Conservation (phyloP, 2,113 vertebrate genomes). For the Gallinago media region DNA sequence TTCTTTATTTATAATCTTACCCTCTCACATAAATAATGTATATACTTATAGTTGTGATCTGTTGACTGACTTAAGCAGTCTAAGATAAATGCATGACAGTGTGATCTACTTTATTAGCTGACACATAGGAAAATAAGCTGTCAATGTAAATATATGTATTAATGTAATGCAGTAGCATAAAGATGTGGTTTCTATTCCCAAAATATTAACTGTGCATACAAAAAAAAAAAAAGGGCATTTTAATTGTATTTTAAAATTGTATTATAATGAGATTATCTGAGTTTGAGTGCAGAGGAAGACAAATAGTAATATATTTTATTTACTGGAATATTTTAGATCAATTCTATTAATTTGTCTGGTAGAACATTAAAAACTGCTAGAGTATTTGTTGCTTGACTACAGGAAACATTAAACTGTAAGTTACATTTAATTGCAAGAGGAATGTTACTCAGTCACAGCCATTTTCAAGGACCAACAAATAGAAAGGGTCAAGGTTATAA, state of each 20-base stretch:
- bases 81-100: not conserved
- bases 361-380: not conserved
- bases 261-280: not conserved
- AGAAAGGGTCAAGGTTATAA: slow-evolving; percentile 31
- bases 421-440: slow-evolving; percentile 19
- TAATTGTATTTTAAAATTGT: slow-evolving; percentile 6
- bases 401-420: not conserved
- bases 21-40: not conserved
- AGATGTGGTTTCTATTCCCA: not conserved
- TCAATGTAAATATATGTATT: not conserved
- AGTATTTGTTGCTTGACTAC: not conserved
- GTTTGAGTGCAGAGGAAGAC: slow-evolving; percentile 10
- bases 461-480: slow-evolving; percentile 25
- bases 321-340: slow-evolving; percentile 25
- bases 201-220: not conserved
- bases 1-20: slow-evolving; percentile 2
- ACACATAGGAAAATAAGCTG: not conserved
- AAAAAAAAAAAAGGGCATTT: not conserved
- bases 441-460: not conserved
- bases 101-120: not conserved
- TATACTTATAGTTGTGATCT: not conserved
- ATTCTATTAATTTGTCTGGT: slow-evolving; percentile 1
- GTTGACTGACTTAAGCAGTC: not conserved
- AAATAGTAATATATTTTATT: not conserved
- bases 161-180: not conserved